Evolutionary conservation across 2,888 invertebrate species (phyloP).

Genomic region (Hydriomena furcata): DNA sequence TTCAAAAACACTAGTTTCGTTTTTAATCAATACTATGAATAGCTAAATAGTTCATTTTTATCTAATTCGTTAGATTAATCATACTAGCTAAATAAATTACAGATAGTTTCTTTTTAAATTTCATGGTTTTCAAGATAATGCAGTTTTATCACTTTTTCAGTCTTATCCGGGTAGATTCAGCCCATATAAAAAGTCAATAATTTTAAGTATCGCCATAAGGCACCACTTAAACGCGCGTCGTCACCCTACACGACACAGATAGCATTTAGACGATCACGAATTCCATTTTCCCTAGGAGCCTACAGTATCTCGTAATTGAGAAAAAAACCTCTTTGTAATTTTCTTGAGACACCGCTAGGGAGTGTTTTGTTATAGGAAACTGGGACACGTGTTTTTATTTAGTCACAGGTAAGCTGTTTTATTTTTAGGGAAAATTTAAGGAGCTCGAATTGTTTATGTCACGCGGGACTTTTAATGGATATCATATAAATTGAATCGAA

Average conservation of each 20-base stretch:
- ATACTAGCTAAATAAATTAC: too few species aligned
- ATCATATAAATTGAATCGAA: too few species aligned
- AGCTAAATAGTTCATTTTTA: too few species aligned
- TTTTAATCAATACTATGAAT: too few species aligned
- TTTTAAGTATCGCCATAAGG: too few species aligned
- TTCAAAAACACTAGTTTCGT: too few species aligned
- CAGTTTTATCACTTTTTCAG: too few species aligned
- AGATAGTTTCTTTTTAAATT: too few species aligned
- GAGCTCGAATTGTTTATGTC: neutral
- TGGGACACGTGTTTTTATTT: conserved; percentile 18
- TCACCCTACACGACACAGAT: conserved; percentile 24
- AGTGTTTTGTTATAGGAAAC: conserved; percentile 24
- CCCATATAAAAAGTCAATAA: too few species aligned
- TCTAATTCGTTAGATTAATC: too few species aligned
- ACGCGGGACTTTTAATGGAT: neutral
- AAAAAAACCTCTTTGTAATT: conserved; percentile 28
- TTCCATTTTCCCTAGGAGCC: conserved; percentile 4
- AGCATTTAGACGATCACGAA: conserved; percentile 1
- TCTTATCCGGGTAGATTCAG: too few species aligned
- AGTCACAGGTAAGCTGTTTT: conserved; percentile 28
- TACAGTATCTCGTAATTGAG: conserved; percentile 20
- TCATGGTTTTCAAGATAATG: too few species aligned
- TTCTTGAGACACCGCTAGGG: conserved; percentile 29
- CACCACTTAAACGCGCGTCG: conserved; percentile 33
- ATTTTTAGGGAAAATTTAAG: neutral